Base-by-base conservation (phyloP, 2,888 invertebrate genomes). In the Adineta ricciae region DNA sequence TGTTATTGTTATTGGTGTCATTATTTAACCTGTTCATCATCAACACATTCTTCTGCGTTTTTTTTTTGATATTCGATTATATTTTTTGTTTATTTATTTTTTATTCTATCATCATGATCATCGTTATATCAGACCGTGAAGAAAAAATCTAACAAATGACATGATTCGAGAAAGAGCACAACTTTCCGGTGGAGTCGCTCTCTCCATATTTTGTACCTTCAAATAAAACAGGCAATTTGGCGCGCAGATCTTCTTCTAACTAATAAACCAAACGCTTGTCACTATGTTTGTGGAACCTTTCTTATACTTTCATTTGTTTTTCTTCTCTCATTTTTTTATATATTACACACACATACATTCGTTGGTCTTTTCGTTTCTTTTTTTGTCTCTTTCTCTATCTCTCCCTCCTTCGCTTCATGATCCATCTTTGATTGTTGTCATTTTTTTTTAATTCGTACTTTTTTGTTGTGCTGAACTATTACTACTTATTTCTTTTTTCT, bases 1-100 rank as follows among this genome's bases (percentile, higher is more conserved):
- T 64, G 32, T 32, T 64, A 27, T 32, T 64, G 50, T 46, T 50
- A 19, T 50, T 50, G 64, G 32, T 64, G 64, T 64, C 64, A 64
- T 64, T 64, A 14, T 64, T 64, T 36, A 64, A 64, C 32, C 32
- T 64, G 32, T 32, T 64, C 19, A 14, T 64, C 64, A 64, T 64
- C 64, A 64, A 64, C 5, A 64, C 64, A 64, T 64, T 64, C 32
- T 64, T 54, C 27, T 64, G 16, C 32, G 16, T 64, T 64, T 64
- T 52, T 9, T 21, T 52, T 64, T 64, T 64, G 64, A 64, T 64
- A 64, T 64, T 64, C 64, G 64, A 64, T 64, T 64, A 64, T 64
- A 64, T 64, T 64, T 64, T 64, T 64, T 64, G 64, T 64, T 64
- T 64, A 64, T 64, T 64, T 64, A 64, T 64, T 64, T 64, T 64